Percentiles rank a stretch among this genome's conserved stretches.
phyloP scores from a whole-genome alignment of 2,888 invertebrate genomes.

The Dryococelus australis region DNA sequence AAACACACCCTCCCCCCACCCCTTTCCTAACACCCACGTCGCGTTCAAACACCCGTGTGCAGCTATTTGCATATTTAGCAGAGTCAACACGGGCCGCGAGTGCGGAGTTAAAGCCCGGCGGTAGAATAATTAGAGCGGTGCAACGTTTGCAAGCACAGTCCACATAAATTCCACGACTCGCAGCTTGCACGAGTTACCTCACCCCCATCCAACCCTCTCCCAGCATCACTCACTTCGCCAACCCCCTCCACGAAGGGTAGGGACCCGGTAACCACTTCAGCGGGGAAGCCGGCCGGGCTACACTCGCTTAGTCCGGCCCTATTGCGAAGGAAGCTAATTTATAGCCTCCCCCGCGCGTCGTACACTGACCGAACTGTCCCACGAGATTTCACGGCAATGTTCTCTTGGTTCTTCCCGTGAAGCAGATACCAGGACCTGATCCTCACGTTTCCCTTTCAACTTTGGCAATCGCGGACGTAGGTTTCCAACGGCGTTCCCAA shows the following conservation, averaged over 20 bases:
- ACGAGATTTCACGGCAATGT: too few relatives aligned
- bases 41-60: slow-evolving; percentile 1
- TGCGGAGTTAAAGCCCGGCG: not conserved
- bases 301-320: not conserved
- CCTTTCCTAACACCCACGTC: not conserved
- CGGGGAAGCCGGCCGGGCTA: not conserved
- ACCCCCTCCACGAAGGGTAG: too few relatives aligned
- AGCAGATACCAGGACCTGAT: too few relatives aligned
- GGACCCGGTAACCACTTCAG: not conserved
- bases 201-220: too few relatives aligned
- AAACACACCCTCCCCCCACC: not conserved
- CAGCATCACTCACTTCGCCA: too few relatives aligned
- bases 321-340: not conserved
- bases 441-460: too few relatives aligned
- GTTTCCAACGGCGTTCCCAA: too few relatives aligned
- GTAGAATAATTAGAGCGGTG: not conserved
- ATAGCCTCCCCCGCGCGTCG: not conserved
- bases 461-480: too few relatives aligned
- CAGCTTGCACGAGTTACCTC: not conserved
- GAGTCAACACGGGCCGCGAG: not conserved
- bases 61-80: slow-evolving; percentile 11
- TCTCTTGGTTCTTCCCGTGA: too few relatives aligned
- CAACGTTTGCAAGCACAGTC: not conserved
- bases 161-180: not conserved
- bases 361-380: too few relatives aligned